Percentiles rank a stretch among this genome's conserved stretches.
Evolutionary conservation across 2,113 vertebrate species (phyloP).

Genomic region (Nematolebias whitei): DNA sequence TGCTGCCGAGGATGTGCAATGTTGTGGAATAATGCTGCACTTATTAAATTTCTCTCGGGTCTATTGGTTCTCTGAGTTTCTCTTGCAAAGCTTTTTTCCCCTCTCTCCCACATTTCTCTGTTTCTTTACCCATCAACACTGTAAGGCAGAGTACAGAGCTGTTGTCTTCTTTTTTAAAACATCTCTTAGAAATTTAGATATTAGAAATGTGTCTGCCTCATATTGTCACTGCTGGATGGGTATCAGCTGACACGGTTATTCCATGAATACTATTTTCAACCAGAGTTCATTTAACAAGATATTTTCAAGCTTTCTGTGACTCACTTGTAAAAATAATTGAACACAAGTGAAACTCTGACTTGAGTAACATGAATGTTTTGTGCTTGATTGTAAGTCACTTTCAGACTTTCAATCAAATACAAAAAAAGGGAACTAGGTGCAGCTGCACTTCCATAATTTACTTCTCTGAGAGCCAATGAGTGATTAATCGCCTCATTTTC

Average conservation of each 20-base stretch:
- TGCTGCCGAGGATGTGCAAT: constrained; percentile 32
- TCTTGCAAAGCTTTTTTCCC: constrained; percentile 20
- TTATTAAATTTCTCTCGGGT: constrained; percentile 29
- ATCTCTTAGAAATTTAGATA: constrained; percentile 8
- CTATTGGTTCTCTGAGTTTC: constrained; percentile 14
- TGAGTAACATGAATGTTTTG: background rate
- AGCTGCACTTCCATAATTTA: background rate
- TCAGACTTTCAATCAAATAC: background rate
- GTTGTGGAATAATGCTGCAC: constrained; percentile 49
- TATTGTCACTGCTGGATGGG: too few relatives aligned
- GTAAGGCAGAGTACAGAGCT: constrained; percentile 22
- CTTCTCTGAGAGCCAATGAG: background rate
- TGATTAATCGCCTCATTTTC: constrained; percentile 9
- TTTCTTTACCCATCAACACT: constrained; percentile 18
- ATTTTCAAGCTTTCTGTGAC: background rate
- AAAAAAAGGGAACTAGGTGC: background rate
- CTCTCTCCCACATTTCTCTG: background rate
- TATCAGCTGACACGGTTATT: too few relatives aligned
- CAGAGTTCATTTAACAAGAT: too few relatives aligned
- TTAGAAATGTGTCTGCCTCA: too few relatives aligned
- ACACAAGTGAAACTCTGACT: background rate
- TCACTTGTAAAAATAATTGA: background rate
- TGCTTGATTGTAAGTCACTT: background rate
- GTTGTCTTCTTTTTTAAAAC: constrained; percentile 5
- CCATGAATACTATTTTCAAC: too few relatives aligned